Percentiles rank a stretch among this genome's conserved stretches.
These are phyloP conservation scores for Choreutis nemorana DNA, from an alignment of 2,888 invertebrate species.

Conservation along the genomic window DNA sequence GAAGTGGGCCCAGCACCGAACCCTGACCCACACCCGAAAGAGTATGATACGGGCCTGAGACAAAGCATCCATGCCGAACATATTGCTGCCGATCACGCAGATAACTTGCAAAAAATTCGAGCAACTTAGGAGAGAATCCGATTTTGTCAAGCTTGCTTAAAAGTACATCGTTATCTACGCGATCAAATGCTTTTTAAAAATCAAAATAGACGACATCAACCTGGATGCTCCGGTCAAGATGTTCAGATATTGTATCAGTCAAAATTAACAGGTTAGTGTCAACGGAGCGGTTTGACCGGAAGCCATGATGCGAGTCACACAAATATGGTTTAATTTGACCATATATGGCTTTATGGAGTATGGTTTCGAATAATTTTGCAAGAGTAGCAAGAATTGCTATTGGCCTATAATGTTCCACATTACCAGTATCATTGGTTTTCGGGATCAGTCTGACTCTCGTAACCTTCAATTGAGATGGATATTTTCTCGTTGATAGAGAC, in stretches of 20 bases:
- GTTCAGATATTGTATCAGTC: no score
- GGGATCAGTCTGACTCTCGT: slow-evolving; percentile 5
- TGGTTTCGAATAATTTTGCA: slow-evolving; percentile 7
- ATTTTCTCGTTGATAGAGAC: slow-evolving; percentile 1
- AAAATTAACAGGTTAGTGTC: no score
- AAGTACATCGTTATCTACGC: no score
- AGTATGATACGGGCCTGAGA: no score
- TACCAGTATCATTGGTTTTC: slow-evolving; percentile 1
- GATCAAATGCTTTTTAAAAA: slow-evolving; percentile 3
- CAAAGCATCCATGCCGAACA: no score
- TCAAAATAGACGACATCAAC: slow-evolving; percentile 6
- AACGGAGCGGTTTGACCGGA: neutral
- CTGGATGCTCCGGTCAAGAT: slow-evolving; percentile 3
- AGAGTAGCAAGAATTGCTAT: slow-evolving; percentile 6
- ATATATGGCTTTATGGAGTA: slow-evolving; percentile 4
- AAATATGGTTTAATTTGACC: slow-evolving; percentile 4
- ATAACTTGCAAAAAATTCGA: no score
- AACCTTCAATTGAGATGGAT: slow-evolving; percentile 4
- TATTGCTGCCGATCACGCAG: no score
- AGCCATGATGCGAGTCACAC: slow-evolving; percentile 5
- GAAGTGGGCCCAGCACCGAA: no score
- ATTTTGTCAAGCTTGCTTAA: no score
- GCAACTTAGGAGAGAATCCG: no score
- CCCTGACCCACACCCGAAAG: no score
- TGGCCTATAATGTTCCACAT: slow-evolving; percentile 4